Conservation (phyloP, 2,888 invertebrate genomes). For the Congeria kusceri region DNA sequence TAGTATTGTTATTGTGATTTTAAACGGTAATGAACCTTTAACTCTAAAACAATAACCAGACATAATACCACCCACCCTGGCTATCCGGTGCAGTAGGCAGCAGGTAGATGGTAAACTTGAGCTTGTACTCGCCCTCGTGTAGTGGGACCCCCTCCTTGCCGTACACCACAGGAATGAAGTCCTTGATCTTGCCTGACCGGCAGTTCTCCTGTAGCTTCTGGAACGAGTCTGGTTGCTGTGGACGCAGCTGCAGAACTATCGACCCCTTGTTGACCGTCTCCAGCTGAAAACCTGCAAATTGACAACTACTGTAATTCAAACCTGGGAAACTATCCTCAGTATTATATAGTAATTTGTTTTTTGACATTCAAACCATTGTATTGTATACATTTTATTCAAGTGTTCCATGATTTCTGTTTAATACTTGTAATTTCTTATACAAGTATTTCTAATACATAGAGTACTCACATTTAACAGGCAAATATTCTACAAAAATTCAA, state of each 20-base stretch:
- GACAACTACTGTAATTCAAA: no score
- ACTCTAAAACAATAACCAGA: background rate
- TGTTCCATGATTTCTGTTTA: no score
- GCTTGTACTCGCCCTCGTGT: slow-evolving; percentile 56
- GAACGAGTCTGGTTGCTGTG: slow-evolving; percentile 54
- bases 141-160: slow-evolving; percentile 47
- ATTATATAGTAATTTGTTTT: no score
- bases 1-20: background rate
- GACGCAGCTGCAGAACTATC: slow-evolving; percentile 55
- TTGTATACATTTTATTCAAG: no score
- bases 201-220: slow-evolving; percentile 54
- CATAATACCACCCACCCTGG: background rate
- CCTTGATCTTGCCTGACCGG: slow-evolving; percentile 56
- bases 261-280: slow-evolving; percentile 62
- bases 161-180: slow-evolving; percentile 62
- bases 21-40: background rate
- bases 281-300: slow-evolving; percentile 52
- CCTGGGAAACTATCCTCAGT: no score
- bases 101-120: slow-evolving; percentile 57
- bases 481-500: no score
- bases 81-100: slow-evolving; percentile 33
- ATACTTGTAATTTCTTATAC: no score
- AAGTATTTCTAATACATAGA: no score
- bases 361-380: no score
- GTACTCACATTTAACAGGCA: no score